Evolutionary conservation across 2,113 vertebrate species (phyloP).

Genomic region (Sander vitreus): DNA sequence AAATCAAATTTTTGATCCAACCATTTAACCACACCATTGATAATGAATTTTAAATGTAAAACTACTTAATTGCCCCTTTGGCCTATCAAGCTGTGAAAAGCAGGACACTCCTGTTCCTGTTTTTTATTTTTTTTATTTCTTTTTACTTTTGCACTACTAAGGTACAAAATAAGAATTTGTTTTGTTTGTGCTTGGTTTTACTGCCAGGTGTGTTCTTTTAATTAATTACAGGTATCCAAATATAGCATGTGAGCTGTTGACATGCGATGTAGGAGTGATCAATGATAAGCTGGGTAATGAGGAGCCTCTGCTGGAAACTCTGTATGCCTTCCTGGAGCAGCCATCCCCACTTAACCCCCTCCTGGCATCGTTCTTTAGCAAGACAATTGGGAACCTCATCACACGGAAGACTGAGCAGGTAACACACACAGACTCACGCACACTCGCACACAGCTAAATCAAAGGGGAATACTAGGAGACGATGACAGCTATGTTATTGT

Average conservation of each 20-base stretch:
- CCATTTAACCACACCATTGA: not conserved
- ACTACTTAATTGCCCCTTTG: not conserved
- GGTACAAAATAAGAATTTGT: not conserved
- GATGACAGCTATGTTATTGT: conserved; percentile 13
- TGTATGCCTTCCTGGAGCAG: conserved; percentile 92
- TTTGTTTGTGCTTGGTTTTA: conserved; percentile 13
- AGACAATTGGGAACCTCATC: conserved; percentile 96
- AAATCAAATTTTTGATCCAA: not conserved
- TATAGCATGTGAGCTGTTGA: conserved; percentile 96
- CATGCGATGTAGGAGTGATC: conserved; percentile 94
- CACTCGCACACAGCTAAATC: conserved; percentile 14
- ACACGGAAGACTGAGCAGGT: conserved; percentile 97
- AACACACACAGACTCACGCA: conserved; percentile 11
- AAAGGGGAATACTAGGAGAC: conserved; percentile 14
- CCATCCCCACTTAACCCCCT: conserved; percentile 95
- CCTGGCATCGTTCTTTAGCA: conserved; percentile 98
- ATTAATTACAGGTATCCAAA: conserved; percentile 89
- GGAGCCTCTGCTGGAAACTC: conserved; percentile 89
- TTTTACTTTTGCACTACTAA: not conserved
- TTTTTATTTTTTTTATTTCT: not conserved
- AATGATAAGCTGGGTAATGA: conserved; percentile 95
- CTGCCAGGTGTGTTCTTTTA: conserved; percentile 13
- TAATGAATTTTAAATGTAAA: not conserved
- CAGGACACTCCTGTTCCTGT: not conserved
- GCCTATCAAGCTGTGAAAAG: not conserved